Percentiles rank a stretch among this genome's conserved stretches.
phyloP scores from a whole-genome alignment of 1,140 invertebrate species.

The Pogonognathellus flavescens region DNA sequence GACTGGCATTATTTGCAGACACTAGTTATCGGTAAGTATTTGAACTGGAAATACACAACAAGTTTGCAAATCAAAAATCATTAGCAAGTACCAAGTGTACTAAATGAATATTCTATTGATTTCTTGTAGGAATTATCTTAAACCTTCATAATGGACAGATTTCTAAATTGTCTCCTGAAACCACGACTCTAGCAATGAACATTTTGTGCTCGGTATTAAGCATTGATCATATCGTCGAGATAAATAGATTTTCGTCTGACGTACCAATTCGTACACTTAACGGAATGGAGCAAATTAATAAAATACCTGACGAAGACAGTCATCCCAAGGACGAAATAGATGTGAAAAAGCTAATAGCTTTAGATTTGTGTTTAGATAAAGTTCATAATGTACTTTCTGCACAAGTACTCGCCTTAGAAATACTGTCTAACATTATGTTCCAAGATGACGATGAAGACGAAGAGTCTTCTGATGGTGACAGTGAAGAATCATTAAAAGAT shows the following conservation, averaged over 20 bases:
- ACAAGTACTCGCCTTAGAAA: slow-evolving; percentile 57
- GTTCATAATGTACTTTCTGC: slow-evolving; percentile 30
- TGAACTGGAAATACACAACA: neutral
- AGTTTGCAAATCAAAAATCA: too few relatives aligned
- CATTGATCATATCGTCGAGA: slow-evolving; percentile 44
- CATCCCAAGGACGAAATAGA: slow-evolving; percentile 44
- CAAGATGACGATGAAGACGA: slow-evolving; percentile 55
- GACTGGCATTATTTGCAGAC: slow-evolving; percentile 73
- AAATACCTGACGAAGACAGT: neutral
- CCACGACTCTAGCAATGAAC: neutral
- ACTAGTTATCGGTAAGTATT: slow-evolving; percentile 67
- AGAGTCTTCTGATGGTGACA: slow-evolving; percentile 35
- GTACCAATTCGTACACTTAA: slow-evolving; percentile 48
- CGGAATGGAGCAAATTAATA: slow-evolving; percentile 37
- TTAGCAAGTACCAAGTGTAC: neutral
- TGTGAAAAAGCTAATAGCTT: slow-evolving; percentile 28
- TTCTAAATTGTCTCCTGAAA: neutral
- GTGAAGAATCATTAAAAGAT: slow-evolving; percentile 49
- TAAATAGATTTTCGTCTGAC: slow-evolving; percentile 59
- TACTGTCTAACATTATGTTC: slow-evolving; percentile 62
- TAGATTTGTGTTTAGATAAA: slow-evolving; percentile 13
- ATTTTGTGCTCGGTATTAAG: slow-evolving; percentile 28
- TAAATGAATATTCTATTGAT: neutral
- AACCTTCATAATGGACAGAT: slow-evolving; percentile 29
- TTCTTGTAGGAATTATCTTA: slow-evolving; percentile 37